Evolutionary conservation across 2,797 vertebrate genomes (phyloP).

Genomic region (Enteromius argenteus): DNA sequence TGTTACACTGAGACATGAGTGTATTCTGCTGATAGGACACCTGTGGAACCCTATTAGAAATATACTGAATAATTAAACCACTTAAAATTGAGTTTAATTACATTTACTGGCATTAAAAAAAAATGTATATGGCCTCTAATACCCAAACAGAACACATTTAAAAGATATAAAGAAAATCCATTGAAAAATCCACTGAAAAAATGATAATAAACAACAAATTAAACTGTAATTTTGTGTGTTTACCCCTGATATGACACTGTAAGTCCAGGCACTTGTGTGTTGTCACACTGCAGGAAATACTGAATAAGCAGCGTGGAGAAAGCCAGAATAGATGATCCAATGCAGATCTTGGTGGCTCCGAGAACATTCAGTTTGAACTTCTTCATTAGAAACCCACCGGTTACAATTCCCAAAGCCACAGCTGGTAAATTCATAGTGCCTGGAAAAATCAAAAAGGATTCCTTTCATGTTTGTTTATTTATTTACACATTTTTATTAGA

Average conservation of each 20-base stretch:
- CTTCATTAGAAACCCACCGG: constrained; percentile 90
- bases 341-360: constrained; percentile 84
- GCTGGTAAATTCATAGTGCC: constrained; percentile 93
- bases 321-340: constrained; percentile 77
- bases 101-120: neutral
- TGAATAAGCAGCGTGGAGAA: constrained; percentile 80
- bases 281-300: constrained; percentile 86
- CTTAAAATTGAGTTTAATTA: neutral
- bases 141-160: too few relatives aligned
- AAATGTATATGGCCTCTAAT: too few relatives aligned
- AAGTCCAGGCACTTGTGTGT: constrained; percentile 86
- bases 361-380: constrained; percentile 82
- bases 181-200: too few relatives aligned
- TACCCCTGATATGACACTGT: constrained; percentile 90
- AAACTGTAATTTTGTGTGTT: constrained; percentile 46
- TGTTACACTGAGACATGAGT: constrained; percentile 88
- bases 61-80: constrained; percentile 4
- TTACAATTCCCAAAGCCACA: constrained; percentile 91
- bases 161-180: too few relatives aligned
- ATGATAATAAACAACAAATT: too few relatives aligned
- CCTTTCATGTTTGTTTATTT: neutral
- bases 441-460: constrained; percentile 60
- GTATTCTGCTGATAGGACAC: constrained; percentile 75
- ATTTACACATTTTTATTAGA: neutral
- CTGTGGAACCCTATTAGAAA: constrained; percentile 71